Conservation (phyloP, 2,113 vertebrate genomes). For the Takifugu flavidus region DNA sequence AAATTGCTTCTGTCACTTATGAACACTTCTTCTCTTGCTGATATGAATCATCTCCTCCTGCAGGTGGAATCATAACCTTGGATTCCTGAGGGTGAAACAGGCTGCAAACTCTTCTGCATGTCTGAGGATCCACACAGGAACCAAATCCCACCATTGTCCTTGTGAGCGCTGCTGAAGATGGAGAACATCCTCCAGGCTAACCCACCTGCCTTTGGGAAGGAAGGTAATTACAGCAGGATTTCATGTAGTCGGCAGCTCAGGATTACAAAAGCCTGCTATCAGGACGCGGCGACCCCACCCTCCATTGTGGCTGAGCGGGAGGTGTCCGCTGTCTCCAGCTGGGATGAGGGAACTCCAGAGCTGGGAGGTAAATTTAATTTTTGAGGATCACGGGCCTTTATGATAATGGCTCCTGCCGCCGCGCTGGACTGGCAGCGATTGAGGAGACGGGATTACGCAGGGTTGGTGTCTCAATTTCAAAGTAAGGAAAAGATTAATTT, state of each 20-base stretch:
- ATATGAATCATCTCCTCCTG: no score
- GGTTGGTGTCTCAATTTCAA: slow-evolving; percentile 54
- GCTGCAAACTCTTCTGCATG: slow-evolving; percentile 56
- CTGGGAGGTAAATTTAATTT: slow-evolving; percentile 64
- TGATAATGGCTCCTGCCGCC: slow-evolving; percentile 60
- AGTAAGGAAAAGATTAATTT: slow-evolving; percentile 41
- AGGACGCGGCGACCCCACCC: slow-evolving; percentile 52
- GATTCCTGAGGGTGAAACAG: background rate
- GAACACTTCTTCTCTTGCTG: no score
- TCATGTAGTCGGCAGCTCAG: slow-evolving; percentile 61
- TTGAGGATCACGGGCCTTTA: slow-evolving; percentile 63
- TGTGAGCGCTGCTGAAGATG: slow-evolving; percentile 51
- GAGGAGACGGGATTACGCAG: slow-evolving; percentile 51
- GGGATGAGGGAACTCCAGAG: slow-evolving; percentile 51
- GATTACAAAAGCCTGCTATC: slow-evolving; percentile 70
- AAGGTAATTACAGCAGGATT: slow-evolving; percentile 74
- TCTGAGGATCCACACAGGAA: slow-evolving; percentile 48
- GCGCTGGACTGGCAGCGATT: slow-evolving; percentile 45
- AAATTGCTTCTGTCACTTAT: no score
- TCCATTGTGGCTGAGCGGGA: slow-evolving; percentile 51
- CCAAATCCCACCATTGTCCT: slow-evolving; percentile 66
- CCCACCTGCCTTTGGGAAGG: slow-evolving; percentile 59
- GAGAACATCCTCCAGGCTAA: slow-evolving; percentile 48
- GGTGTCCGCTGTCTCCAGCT: slow-evolving; percentile 45
- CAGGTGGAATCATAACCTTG: no score